Percentiles rank a stretch among this genome's conserved stretches.
Conservation (phyloP, 23 tunicate genomes). For the Ascidia mentula region DNA sequence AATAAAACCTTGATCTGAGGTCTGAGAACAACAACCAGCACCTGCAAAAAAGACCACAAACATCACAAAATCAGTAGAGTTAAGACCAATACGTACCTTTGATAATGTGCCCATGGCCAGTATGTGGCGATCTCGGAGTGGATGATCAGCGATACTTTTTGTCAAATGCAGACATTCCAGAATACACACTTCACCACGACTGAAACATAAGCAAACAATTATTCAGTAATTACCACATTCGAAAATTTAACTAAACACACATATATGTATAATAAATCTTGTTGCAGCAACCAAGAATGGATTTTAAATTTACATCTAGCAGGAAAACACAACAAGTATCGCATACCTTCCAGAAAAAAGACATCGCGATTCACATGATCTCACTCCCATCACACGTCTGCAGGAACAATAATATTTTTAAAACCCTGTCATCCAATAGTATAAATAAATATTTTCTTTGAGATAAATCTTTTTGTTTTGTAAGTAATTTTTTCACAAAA, state of each 20-base stretch:
- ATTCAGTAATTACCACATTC: too few relatives aligned
- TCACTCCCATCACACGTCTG: constrained; percentile 95
- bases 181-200: constrained; percentile 94
- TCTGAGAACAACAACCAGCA: constrained; percentile 74
- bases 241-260: too few relatives aligned
- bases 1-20: constrained; percentile 86
- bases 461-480: too few relatives aligned
- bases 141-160: constrained; percentile 83
- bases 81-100: constrained; percentile 45
- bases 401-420: neutral
- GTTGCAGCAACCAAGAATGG: too few relatives aligned
- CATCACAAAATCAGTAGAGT: too few relatives aligned
- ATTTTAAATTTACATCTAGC: too few relatives aligned
- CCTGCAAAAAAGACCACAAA: constrained; percentile 37
- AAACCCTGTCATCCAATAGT: neutral
- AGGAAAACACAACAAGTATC: too few relatives aligned
- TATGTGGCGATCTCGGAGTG: constrained; percentile 78
- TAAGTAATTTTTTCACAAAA: too few relatives aligned
- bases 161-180: constrained; percentile 70
- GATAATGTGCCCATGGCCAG: constrained; percentile 94
- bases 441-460: neutral
- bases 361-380: constrained; percentile 95
- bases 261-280: too few relatives aligned
- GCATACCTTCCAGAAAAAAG: constrained; percentile 94
- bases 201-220: constrained; percentile 5